Evolutionary conservation across 2,113 vertebrate genomes (phyloP), one percentile per base, ranked within the genome.

Genomic region (Etia nguti): DNA sequence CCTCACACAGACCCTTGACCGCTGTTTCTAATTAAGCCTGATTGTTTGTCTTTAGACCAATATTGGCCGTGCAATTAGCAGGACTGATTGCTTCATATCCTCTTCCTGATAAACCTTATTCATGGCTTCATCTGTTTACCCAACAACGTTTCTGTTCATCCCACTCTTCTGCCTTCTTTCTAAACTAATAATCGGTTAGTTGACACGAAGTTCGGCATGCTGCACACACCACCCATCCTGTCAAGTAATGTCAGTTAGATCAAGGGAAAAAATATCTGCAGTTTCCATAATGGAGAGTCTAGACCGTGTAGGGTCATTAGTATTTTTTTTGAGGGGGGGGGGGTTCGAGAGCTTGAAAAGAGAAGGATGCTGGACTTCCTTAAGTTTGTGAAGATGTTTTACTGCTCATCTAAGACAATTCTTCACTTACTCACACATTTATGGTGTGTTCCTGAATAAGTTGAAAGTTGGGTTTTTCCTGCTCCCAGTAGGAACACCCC

Each of bases 1-100:
- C 56, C 80, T 60, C 55, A 83, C 80, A 70, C 77, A 68, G 55
- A 81, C 65, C 52, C 16, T 86, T 59, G 24, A 54, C 41, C 16
- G 16, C 68, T 38, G 24, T 85, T 55, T 82, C 62, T 73, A 83
- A 89, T 88, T 75, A 85, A 54, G 13, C 57, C 75, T 62, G 81
- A 89, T 86, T 84, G 70, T 87, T 88, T 81, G 68, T 68, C 38
- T 84, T 83, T 82, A 59, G 50, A 34, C 38, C 57, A 84, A 20
- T 43, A 60, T 52, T 81, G 56, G 41, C 52, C 3, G 1, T 24
- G 16, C 79, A 62, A 31, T 79, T 82, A 43, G 22, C 26, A 4
- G 22, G 60, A 24, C 79, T n/a, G 82, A 87, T 87, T 79, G 60
- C 31, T 60, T 55, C 38, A 26, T 73, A 81, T 54, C 34, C 31